Percentiles rank a stretch among this genome's conserved stretches.
Conservation (phyloP, 2,888 invertebrate species). For the Caenorhabditis angaria region DNA sequence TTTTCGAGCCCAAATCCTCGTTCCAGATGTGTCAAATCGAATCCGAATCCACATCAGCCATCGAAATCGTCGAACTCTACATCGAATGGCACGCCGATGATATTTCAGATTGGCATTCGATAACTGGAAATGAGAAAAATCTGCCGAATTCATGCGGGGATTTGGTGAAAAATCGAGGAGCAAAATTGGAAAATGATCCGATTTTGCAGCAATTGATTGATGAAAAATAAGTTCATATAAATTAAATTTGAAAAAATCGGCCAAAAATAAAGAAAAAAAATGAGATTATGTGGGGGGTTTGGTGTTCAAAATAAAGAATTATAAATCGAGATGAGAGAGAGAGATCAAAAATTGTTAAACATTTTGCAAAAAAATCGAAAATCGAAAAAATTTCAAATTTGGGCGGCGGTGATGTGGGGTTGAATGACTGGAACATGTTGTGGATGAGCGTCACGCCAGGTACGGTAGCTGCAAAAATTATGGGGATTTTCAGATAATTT, state of each 20-base stretch:
- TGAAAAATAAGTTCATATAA: not conserved
- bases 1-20: not conserved
- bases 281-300: not conserved
- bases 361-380: not conserved
- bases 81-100: constrained; percentile 69
- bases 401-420: constrained; percentile 20
- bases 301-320: not conserved
- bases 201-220: constrained; percentile 44
- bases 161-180: constrained; percentile 17
- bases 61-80: constrained; percentile 59
- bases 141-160: constrained; percentile 39
- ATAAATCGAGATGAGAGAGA: too few species aligned
- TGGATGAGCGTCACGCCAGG: constrained; percentile 35
- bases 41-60: constrained; percentile 49
- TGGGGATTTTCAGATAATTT: too few species aligned
- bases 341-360: too few species aligned
- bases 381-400: constrained; percentile 3
- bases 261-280: too few species aligned
- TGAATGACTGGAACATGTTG: constrained; percentile 36
- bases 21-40: constrained; percentile 57
- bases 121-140: constrained; percentile 51
- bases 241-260: not conserved
- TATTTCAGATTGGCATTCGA: constrained; percentile 66
- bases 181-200: constrained; percentile 30
- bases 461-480: constrained; percentile 24